These are phyloP conservation scores for Brachionus rubens DNA, from an alignment of 1,140 invertebrate genomes.

Conservation along the genomic window DNA sequence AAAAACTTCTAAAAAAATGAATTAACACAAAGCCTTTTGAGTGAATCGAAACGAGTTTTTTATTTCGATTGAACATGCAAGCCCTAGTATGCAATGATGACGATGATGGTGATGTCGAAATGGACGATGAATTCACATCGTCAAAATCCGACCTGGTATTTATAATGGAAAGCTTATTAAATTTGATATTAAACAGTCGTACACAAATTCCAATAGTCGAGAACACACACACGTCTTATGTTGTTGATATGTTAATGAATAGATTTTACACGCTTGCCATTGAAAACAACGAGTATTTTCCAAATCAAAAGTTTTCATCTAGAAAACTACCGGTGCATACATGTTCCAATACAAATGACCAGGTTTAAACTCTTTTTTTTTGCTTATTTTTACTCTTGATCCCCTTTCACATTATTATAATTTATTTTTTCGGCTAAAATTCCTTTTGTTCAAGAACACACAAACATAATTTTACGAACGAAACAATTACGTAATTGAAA, in stretches of 20 bases:
- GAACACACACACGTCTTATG: not conserved
- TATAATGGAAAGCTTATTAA: not conserved
- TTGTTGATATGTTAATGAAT: not conserved
- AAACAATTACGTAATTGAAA: too few species aligned
- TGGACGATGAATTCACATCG: not conserved
- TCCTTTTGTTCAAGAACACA: not conserved
- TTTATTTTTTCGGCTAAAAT: conserved; percentile 3
- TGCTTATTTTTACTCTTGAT: not conserved
- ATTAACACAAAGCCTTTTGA: not conserved
- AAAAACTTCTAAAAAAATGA: too few species aligned
- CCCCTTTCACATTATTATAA: not conserved
- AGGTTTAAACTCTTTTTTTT: not conserved
- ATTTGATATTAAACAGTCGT: conserved; percentile 29
- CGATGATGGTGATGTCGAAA: not conserved
- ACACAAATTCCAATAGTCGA: too few species aligned
- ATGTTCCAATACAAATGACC: not conserved
- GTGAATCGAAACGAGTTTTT: conserved; percentile 12
- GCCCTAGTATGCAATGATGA: not conserved
- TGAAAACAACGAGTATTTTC: conserved; percentile 12
- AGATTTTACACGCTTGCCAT: not conserved
- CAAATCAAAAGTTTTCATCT: not conserved
- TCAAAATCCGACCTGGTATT: not conserved
- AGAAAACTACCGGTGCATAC: not conserved
- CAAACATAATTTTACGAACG: too few species aligned
- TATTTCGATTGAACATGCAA: too few species aligned